Evolutionary conservation across 2,888 invertebrate species (phyloP).

Genomic region (Listrodromus nycthemerus): DNA sequence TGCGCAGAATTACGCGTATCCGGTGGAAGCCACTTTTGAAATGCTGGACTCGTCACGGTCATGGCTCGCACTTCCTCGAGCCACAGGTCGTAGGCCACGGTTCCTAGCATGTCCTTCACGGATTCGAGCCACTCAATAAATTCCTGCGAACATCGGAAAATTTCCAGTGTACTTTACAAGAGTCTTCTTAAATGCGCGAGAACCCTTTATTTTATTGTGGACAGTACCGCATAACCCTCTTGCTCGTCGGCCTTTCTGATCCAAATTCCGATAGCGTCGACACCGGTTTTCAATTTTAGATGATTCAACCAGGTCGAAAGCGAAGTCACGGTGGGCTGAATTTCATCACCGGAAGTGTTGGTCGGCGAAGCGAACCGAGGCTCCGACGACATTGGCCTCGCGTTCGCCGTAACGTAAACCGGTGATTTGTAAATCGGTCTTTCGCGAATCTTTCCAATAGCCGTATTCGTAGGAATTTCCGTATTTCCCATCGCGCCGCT

Average conservation of each 20-base stretch:
- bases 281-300: slow-evolving; percentile 71
- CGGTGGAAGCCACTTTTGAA: slow-evolving; percentile 72
- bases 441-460: slow-evolving; percentile 8
- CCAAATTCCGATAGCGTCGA: slow-evolving; percentile 74
- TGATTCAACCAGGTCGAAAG: slow-evolving; percentile 72
- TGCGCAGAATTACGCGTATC: slow-evolving; percentile 38
- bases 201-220: not conserved
- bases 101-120: slow-evolving; percentile 70
- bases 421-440: slow-evolving; percentile 38
- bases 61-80: slow-evolving; percentile 70
- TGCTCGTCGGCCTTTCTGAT: slow-evolving; percentile 69
- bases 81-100: slow-evolving; percentile 72
- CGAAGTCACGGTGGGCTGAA: slow-evolving; percentile 58
- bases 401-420: slow-evolving; percentile 36
- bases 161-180: not conserved
- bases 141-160: slow-evolving; percentile 64
- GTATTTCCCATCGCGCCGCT: not conserved
- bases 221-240: slow-evolving; percentile 61
- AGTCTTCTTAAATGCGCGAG: not conserved
- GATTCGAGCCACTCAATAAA: slow-evolving; percentile 76
- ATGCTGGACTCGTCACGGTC: slow-evolving; percentile 67
- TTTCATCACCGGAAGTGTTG: slow-evolving; percentile 28
- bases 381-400: slow-evolving; percentile 18
- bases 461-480: slow-evolving; percentile 13
- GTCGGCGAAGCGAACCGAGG: slow-evolving; percentile 17